These are phyloP conservation scores for Scalopus aquaticus DNA, from an alignment of 2,113 vertebrate genomes.

Conservation along the genomic window DNA sequence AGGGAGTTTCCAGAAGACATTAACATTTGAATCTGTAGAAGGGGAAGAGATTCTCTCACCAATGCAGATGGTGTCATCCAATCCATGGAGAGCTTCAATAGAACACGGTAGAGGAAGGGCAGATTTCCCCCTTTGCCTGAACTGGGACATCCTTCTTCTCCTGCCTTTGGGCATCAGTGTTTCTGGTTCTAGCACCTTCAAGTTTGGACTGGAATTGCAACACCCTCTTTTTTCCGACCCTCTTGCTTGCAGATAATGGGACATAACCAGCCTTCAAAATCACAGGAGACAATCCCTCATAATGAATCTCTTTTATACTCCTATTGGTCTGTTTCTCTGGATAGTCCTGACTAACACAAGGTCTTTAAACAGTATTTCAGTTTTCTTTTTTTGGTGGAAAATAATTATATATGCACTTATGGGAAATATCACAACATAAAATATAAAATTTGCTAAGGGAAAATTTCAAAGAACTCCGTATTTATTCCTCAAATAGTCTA, in stretches of 20 bases:
- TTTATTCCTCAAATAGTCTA: not conserved
- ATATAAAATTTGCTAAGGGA: not conserved
- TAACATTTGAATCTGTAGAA: not conserved
- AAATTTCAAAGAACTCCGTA: not conserved
- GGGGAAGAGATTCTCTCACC: not conserved
- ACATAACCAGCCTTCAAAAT: not conserved
- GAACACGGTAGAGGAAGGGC: not conserved
- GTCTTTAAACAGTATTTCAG: not conserved
- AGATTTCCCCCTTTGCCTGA: not conserved
- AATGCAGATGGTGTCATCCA: not conserved
- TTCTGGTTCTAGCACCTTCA: not conserved
- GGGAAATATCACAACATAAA: not conserved
- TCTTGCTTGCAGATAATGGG: not conserved
- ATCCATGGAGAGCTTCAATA: not conserved
- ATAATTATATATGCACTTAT: not conserved
- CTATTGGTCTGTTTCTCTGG: not conserved
- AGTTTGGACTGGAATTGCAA: not conserved
- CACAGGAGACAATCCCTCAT: not conserved
- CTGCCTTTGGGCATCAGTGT: not conserved
- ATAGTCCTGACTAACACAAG: not conserved
- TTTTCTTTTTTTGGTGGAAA: not conserved
- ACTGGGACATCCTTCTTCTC: not conserved
- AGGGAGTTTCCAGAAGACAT: not conserved
- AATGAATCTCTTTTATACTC: not conserved
- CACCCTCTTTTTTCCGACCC: not conserved